Percentiles rank a stretch among this genome's conserved stretches.
Evolutionary conservation across 2,888 invertebrate species (phyloP).

Genomic region (Clunio marinus): DNA sequence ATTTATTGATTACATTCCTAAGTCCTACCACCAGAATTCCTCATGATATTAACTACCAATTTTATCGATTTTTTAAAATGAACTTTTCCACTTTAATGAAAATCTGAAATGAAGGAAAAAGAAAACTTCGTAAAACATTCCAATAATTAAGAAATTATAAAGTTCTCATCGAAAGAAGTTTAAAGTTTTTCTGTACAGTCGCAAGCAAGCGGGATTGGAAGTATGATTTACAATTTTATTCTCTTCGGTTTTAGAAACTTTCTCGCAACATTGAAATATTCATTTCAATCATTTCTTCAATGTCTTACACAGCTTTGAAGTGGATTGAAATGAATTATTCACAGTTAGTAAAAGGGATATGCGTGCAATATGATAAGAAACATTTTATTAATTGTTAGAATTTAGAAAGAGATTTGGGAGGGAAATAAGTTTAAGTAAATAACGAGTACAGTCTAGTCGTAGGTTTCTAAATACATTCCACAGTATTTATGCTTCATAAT

Average conservation of each 20-base stretch:
- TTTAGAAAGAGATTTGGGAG: background rate
- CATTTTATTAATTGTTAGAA: background rate
- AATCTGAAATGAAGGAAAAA: background rate
- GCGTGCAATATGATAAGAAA: conserved; percentile 32
- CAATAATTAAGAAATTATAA: conserved; percentile 31
- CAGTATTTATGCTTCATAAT: conserved; percentile 18
- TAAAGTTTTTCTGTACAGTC: conserved; percentile 24
- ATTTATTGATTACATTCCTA: background rate
- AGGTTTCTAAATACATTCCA: conserved; percentile 19
- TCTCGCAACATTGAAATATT: background rate
- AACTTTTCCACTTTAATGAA: background rate
- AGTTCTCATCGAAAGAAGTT: background rate
- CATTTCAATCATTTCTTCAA: background rate
- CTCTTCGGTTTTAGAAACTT: conserved; percentile 10
- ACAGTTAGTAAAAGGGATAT: conserved; percentile 7
- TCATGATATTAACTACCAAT: background rate
- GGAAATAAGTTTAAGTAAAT: background rate
- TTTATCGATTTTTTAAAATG: background rate
- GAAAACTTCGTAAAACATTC: conserved; percentile 28
- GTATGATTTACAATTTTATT: conserved; percentile 18
- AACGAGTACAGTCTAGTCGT: conserved; percentile 32
- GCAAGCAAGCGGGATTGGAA: background rate
- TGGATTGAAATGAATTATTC: conserved; percentile 3
- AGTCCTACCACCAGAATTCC: background rate
- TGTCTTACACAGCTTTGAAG: background rate